Evolutionary conservation across 2,888 invertebrate species (phyloP), one percentile per base, ranked within the genome.

Genomic region (Hypomecis punctinalis): DNA sequence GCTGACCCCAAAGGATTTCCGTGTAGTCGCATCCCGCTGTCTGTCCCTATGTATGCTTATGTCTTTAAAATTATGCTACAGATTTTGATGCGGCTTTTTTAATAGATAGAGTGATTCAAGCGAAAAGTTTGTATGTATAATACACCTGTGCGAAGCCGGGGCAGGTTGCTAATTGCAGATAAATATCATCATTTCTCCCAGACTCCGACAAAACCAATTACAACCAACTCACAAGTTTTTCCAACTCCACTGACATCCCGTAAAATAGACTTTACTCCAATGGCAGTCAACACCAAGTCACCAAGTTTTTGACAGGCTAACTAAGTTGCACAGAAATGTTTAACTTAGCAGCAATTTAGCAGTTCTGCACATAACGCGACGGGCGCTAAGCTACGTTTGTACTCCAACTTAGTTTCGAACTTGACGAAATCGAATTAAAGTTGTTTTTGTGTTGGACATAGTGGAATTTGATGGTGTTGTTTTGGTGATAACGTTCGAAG

Each of bases 291-390:
- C 70, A 67, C 67, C 23, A 60, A 68, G 69, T 73, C 76, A 75
- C 74, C 82, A 89, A 89, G 86, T 89, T 89, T 86, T 86, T 87
- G 88, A 89, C 87, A 87, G 80, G 82, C 81, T 79, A 83, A 86
- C 86, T 88, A 76, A 73, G 75, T 79, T 78, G 66, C 73, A 70
- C 75, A 75, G 78, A 82, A 84, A 83, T 82, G 81, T 81, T 82
- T 81, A 81, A 81, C 78, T 83, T 83, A 73, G 78, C 73, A 82
- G 82, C 81, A 82, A 84, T 85, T 85, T 81, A 73, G 77, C 75
- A 78, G 78, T 76, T 77, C 73, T 74, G 66, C 74, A 75, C 71
- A 73, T 65, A 71, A 68, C 71, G 74, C 70, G 71, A 68, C 72
- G 74, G 49, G 62, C 48, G 57, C 57, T 61, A 70, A 72, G 74